A percentile compares a stretch with the other conserved stretches of the same genome.
These are phyloP conservation scores for Scatophagus argus DNA, from an alignment of 2,113 vertebrate genomes.

Conservation along the genomic window DNA sequence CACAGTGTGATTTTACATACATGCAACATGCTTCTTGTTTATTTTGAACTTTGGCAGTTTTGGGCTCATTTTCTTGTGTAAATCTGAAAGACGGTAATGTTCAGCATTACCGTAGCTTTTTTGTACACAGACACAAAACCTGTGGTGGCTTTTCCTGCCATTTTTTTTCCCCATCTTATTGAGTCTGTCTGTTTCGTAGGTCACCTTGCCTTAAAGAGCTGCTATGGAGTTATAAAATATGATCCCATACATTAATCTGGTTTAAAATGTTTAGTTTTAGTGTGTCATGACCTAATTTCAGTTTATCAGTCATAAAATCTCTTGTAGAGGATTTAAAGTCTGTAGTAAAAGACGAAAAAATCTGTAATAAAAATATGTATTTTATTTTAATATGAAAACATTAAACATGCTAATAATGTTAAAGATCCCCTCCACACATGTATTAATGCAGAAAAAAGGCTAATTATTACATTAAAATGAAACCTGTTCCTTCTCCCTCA, in stretches of 20 bases:
- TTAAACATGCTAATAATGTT: not conserved
- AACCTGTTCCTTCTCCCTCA: too few relatives aligned
- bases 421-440: too few relatives aligned
- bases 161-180: not conserved
- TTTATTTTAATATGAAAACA: not conserved
- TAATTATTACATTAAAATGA: too few relatives aligned
- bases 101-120: constrained; percentile 17
- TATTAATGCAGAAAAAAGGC: too few relatives aligned
- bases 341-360: not conserved
- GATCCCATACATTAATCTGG: not conserved
- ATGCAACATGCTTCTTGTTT: constrained; percentile 35
- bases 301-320: not conserved
- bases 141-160: constrained; percentile 9
- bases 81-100: constrained; percentile 10
- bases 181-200: not conserved
- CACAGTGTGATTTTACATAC: constrained; percentile 59
- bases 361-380: not conserved
- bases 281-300: not conserved
- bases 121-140: constrained; percentile 28
- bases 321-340: not conserved
- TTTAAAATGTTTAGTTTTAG: not conserved
- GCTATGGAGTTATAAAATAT: not conserved
- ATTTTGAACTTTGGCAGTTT: constrained; percentile 42
- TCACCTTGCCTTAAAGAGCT: not conserved
- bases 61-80: constrained; percentile 25